Base-by-base conservation (phyloP, 2,113 vertebrate species). In the Osmerus mordax region DNA sequence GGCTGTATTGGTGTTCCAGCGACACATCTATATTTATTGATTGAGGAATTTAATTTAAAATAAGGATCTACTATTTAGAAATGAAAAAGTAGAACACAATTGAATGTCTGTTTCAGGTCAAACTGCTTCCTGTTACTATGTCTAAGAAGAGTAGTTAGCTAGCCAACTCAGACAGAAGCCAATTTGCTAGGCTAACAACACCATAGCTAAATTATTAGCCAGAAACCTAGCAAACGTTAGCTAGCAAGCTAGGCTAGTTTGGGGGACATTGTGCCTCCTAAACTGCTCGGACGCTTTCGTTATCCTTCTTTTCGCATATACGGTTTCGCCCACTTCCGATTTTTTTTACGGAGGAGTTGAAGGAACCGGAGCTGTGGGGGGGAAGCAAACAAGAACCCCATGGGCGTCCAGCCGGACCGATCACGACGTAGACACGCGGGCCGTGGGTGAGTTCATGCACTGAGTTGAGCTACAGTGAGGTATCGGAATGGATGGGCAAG, bases 351-450 rank as follows among this genome's bases (percentile, higher is more conserved):
- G 81, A 79, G 68, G 82, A 86, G 78, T 76, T 75, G 75, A 14
- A 29, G 73, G 81, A 67, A 79, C 81, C 82, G 87, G 85, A 86
- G 86, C 89, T 89, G 90, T 93, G 93, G 90, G 88, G 91, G 88
- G 89, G 89, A 79, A 79, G 80, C 81, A 67, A 59, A 70, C 83
- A 77, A 78, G 78, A 85, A 75, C 71, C 85, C 82, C 83, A 83
- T 84, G 87, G 90, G 81, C 78, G 5, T 75, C 88, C 85, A 91
- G 91, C 90, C 89, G 91, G 90, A 91, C 89, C 29, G 80, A 87
- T 82, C 87, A 68, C 8, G 41, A 47, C 75, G 83, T 87, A 86
- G 87, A 94, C 80, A 83, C 91, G 76, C 90, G 89, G 84, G 87
- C 79, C 52, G 78, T 71, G 71, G 86, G 91, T 91, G 87, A 91